Percentiles rank a stretch among this genome's conserved stretches.
Conservation (phyloP, 1,140 invertebrate genomes). For the Hetaerina americana region DNA sequence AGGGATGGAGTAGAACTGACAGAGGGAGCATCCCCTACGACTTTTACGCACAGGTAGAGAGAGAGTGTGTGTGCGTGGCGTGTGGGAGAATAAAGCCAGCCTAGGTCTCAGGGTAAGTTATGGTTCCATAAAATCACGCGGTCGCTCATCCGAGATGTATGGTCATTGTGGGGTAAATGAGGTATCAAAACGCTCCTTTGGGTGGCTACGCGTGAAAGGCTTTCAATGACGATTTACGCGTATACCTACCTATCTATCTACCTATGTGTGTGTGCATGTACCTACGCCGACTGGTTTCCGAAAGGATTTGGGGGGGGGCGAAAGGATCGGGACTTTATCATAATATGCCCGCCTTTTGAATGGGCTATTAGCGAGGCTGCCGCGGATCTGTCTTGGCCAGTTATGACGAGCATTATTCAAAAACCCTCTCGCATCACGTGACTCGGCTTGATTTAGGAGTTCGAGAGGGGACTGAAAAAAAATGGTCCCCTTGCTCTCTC, state of each 20-base stretch:
- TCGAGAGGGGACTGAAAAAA: too few species aligned
- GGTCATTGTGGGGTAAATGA: background rate
- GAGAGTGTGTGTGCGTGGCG: too few species aligned
- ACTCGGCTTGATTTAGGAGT: too few species aligned
- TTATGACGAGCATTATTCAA: too few species aligned
- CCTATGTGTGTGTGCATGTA: too few species aligned
- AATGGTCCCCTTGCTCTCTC: too few species aligned
- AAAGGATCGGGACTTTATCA: too few species aligned
- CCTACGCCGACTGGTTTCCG: background rate
- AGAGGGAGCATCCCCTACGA: background rate
- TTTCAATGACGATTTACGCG: background rate
- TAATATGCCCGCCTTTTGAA: background rate
- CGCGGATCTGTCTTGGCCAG: too few species aligned
- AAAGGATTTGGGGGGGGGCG: too few species aligned
- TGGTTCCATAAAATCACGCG: background rate
- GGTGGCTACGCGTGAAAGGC: background rate
- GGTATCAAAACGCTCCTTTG: background rate
- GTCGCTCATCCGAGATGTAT: background rate
- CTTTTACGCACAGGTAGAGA: background rate
- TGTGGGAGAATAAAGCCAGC: background rate
- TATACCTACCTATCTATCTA: too few species aligned
- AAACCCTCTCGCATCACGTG: too few species aligned
- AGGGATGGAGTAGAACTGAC: background rate
- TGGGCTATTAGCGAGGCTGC: background rate
- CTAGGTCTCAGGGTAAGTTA: background rate